Base-by-base conservation (phyloP, 2,888 invertebrate species). In the Nezara viridula region DNA sequence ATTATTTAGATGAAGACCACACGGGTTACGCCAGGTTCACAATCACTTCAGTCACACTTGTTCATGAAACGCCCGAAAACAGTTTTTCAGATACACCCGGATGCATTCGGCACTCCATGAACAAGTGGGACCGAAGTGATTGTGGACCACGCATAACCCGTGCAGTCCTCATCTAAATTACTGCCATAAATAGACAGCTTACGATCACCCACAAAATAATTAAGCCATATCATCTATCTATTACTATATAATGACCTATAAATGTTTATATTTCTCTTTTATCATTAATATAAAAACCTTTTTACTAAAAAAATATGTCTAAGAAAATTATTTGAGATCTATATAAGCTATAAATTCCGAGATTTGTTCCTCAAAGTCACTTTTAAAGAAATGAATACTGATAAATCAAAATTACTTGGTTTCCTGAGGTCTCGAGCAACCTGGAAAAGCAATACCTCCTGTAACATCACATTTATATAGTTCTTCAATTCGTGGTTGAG, bases 391-490 rank as follows among this genome's bases (percentile, higher is more conserved):
- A 37, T n/a, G 10, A 60, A 37, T 37, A 60, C 27, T 86, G n/a
- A 52, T 14, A 55, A 24, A 21, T 86, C 27, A 88, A 73, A 44
- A 86, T 87, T 90, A 91, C 77, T 91, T 91, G 44, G 90, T 89
- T 60, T 91, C 91, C 55, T 90, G 91, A 85, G 92, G 92, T 44
- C 92, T 90, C 4, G 92, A 91, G 90, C 92, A 92, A 14, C 92
- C 92, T 21, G 92, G 92, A 90, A 92, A 92, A 24, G 92, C 92
- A 50, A 92, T 92, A 32, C 91, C 91, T 10, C 91, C 91, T 49
- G 91, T 91, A 27, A 92, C 92, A 88, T 92, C 92, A 90, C 92
- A 92, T 86, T 92, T 92, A 90, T 92, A 92, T 60, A 92, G 89
- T 81, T 92, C 91, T 52, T 91, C 91, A 32, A 91, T 90, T 6